A percentile compares a stretch with the other conserved stretches of the same genome.
Evolutionary conservation across 1,140 invertebrate species (phyloP).

Genomic region (Leptinotarsa texana): DNA sequence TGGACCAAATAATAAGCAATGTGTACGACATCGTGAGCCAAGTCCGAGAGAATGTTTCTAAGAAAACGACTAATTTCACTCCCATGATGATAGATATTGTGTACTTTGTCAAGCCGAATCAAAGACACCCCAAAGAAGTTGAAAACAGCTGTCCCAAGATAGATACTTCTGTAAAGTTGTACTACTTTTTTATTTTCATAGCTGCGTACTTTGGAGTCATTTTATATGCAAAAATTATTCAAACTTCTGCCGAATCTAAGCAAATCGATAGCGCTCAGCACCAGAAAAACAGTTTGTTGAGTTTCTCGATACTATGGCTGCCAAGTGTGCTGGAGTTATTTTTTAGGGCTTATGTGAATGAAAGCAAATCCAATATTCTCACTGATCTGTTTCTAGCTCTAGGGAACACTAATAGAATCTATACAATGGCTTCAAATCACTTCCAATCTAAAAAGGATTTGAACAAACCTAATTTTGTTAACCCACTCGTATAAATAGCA

Average conservation of each 20-base stretch:
- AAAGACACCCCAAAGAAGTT: constrained; percentile 22
- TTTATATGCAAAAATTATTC: constrained; percentile 24
- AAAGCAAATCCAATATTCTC: constrained; percentile 27
- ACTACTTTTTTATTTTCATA: constrained; percentile 33
- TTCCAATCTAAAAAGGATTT: constrained; percentile 26
- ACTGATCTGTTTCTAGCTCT: constrained; percentile 37
- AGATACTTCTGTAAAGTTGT: constrained; percentile 25
- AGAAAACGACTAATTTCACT: constrained; percentile 22
- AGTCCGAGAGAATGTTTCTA: constrained; percentile 18
- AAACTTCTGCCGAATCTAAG: constrained; percentile 8
- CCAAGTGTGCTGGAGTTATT: constrained; percentile 34
- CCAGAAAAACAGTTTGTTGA: constrained; percentile 24
- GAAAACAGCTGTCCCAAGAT: constrained; percentile 23
- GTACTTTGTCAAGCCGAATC: constrained; percentile 19
- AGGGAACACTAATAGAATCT: constrained; percentile 35
- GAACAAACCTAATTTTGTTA: constrained; percentile 34
- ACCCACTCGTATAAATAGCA: constrained; percentile 18
- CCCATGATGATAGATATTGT: constrained; percentile 20
- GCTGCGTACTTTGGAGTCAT: constrained; percentile 31
- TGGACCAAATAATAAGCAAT: constrained; percentile 33
- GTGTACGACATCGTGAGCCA: constrained; percentile 36
- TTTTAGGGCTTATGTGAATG: constrained; percentile 27
- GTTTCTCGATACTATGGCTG: constrained; percentile 34
- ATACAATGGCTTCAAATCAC: constrained; percentile 30
- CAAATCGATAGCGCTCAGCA: constrained; percentile 26